Evolutionary conservation across 1,140 invertebrate genomes (phyloP).

Genomic region (Neocloeon triangulifer): DNA sequence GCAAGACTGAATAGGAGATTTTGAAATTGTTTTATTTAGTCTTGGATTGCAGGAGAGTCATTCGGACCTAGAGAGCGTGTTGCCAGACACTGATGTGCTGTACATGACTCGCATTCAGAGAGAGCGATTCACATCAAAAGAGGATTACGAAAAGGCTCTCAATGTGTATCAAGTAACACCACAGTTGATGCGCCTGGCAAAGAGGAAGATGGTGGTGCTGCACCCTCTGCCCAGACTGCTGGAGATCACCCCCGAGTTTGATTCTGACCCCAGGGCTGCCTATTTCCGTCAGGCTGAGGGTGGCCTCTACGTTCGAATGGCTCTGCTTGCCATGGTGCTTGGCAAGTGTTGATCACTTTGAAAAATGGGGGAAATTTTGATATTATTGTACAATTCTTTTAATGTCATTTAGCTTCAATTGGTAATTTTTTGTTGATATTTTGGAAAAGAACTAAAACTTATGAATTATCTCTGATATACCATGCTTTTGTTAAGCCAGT

Average conservation of each 20-base stretch:
- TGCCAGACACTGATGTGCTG: constrained; percentile 85
- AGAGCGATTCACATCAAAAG: constrained; percentile 65
- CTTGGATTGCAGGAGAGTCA: constrained; percentile 27
- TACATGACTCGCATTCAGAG: constrained; percentile 96
- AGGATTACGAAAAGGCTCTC: constrained; percentile 71
- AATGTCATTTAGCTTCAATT: too few species aligned
- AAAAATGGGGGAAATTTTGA: too few species aligned
- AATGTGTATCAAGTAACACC: constrained; percentile 80
- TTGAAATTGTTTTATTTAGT: constrained; percentile 3
- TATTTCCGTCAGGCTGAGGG: constrained; percentile 97
- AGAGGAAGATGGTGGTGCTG: constrained; percentile 86
- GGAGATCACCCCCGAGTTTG: constrained; percentile 87
- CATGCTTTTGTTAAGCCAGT: too few species aligned
- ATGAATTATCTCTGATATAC: too few species aligned
- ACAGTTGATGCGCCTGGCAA: constrained; percentile 83
- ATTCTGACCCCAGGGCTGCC: constrained; percentile 85
- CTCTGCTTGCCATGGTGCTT: constrained; percentile 76
- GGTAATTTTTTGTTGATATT: too few species aligned
- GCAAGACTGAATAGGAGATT: constrained; percentile 10
- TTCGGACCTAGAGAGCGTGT: constrained; percentile 49
- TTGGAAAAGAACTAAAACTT: too few species aligned
- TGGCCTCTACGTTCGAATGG: constrained; percentile 97
- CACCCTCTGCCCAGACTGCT: constrained; percentile 88
- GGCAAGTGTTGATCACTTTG: constrained; percentile 35
- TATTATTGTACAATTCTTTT: too few species aligned